These are phyloP conservation scores for Montipora cactus DNA, from an alignment of 64 coral and sea anemone species.

Conservation along the genomic window DNA sequence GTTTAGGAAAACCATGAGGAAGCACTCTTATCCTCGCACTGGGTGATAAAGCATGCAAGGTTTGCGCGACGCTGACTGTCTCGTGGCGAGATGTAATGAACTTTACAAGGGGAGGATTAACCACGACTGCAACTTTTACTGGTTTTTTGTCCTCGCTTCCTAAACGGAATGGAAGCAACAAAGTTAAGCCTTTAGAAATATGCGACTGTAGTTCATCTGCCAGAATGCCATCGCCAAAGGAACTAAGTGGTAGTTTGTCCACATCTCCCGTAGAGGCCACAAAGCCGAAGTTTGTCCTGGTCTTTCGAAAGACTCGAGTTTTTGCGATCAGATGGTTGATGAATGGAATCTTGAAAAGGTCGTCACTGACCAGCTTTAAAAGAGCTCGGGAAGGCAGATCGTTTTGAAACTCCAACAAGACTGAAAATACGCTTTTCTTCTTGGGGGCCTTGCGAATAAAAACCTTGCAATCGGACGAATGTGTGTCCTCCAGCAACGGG, in stretches of 20 bases:
- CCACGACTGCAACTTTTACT: slow-evolving; percentile 84
- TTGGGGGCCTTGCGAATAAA: slow-evolving; percentile 85
- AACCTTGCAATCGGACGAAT: slow-evolving; percentile 75
- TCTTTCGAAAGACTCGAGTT: slow-evolving; percentile 77
- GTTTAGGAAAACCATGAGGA: slow-evolving; percentile 75
- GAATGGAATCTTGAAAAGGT: slow-evolving; percentile 91
- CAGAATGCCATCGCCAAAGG: slow-evolving; percentile 88
- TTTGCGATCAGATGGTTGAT: slow-evolving; percentile 90
- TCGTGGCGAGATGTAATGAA: slow-evolving; percentile 91
- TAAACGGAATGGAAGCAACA: slow-evolving; percentile 88
- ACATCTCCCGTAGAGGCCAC: slow-evolving; percentile 94
- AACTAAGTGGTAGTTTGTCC: slow-evolving; percentile 86
- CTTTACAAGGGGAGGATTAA: slow-evolving; percentile 71
- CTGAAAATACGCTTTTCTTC: slow-evolving; percentile 88
- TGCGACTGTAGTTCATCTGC: slow-evolving; percentile 85
- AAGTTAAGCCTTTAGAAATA: slow-evolving; percentile 91
- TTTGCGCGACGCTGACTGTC: slow-evolving; percentile 75
- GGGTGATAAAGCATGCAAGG: slow-evolving; percentile 81
- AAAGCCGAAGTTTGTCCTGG: slow-evolving; percentile 88
- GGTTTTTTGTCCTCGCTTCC: slow-evolving; percentile 74
- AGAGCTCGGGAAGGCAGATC: slow-evolving; percentile 80
- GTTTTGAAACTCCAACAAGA: slow-evolving; percentile 87
- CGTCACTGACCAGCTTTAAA: slow-evolving; percentile 83
- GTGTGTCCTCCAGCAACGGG: slow-evolving; percentile 57
- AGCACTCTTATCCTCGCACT: slow-evolving; percentile 72